Conservation (phyloP, 2,113 vertebrate species). For the Salminus brasiliensis region DNA sequence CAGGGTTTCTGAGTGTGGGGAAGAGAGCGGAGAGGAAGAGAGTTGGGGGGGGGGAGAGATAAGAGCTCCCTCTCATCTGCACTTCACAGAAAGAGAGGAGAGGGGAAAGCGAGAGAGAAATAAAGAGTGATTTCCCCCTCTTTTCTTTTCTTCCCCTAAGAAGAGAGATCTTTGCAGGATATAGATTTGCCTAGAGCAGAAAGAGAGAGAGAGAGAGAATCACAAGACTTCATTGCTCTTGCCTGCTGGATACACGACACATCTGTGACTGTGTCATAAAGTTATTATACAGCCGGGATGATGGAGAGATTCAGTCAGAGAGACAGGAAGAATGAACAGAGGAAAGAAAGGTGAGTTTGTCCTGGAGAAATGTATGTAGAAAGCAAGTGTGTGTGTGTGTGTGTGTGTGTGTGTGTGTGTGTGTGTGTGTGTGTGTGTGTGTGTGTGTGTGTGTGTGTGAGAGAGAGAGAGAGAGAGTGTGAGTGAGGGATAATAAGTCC, state of each 20-base stretch:
- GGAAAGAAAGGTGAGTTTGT: slow-evolving; percentile 6
- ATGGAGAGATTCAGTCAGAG: slow-evolving; percentile 15
- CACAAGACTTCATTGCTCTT: slow-evolving; percentile 7
- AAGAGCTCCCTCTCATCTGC: slow-evolving; percentile 10
- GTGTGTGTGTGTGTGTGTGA: neutral
- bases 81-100: slow-evolving; percentile 7
- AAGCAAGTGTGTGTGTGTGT: neutral
- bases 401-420: neutral
- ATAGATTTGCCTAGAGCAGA: slow-evolving; percentile 36
- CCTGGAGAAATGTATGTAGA: neutral
- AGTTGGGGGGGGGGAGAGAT: neutral
- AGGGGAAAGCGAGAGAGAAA: neutral
- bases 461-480: no score
- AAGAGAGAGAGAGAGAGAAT: slow-evolving; percentile 23
- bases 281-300: neutral
- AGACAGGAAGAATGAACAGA: slow-evolving; percentile 17
- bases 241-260: neutral
- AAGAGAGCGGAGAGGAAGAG: neutral
- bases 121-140: neutral
- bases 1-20: neutral
- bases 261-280: neutral
- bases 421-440: slow-evolving; percentile 2
- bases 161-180: slow-evolving; percentile 28
- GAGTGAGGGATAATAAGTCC: slow-evolving; percentile 35
- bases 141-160: slow-evolving; percentile 22